Evolutionary conservation across 1,140 invertebrate genomes (phyloP).

Genomic region (Copidosoma floridanum): DNA sequence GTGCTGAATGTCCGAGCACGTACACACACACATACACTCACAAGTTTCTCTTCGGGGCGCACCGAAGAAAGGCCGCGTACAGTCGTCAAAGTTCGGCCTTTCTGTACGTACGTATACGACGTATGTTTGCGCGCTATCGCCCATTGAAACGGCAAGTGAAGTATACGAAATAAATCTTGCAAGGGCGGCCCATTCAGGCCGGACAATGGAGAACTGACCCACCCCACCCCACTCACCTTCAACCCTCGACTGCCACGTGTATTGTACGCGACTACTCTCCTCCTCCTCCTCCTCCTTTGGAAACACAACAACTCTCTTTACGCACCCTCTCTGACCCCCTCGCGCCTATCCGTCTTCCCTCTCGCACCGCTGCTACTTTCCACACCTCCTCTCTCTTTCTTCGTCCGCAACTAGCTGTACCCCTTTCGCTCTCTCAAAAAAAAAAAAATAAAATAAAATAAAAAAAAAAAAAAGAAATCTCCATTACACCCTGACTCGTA

Average conservation of each 20-base stretch:
- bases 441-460: too few relatives aligned
- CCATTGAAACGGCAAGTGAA: slow-evolving; percentile 58
- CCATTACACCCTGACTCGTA: too few relatives aligned
- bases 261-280: neutral
- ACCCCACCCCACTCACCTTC: too few relatives aligned
- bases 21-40: slow-evolving; percentile 13
- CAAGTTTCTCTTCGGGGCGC: slow-evolving; percentile 26
- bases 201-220: too few relatives aligned
- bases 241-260: neutral
- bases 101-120: slow-evolving; percentile 32
- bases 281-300: neutral
- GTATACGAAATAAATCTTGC: slow-evolving; percentile 60
- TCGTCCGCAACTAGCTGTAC: neutral
- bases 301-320: neutral
- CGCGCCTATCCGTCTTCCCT: slow-evolving; percentile 18
- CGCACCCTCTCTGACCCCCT: neutral
- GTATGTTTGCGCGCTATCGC: slow-evolving; percentile 43
- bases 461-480: too few relatives aligned
- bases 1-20: too few relatives aligned
- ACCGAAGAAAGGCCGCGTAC: slow-evolving; percentile 40
- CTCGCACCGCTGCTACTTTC: too few relatives aligned
- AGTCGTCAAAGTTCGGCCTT: slow-evolving; percentile 44
- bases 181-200: slow-evolving; percentile 55
- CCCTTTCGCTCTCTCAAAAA: neutral
- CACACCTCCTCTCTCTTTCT: neutral